Conservation (phyloP, 2,797 vertebrate species). For the Myripristis murdjan region DNA sequence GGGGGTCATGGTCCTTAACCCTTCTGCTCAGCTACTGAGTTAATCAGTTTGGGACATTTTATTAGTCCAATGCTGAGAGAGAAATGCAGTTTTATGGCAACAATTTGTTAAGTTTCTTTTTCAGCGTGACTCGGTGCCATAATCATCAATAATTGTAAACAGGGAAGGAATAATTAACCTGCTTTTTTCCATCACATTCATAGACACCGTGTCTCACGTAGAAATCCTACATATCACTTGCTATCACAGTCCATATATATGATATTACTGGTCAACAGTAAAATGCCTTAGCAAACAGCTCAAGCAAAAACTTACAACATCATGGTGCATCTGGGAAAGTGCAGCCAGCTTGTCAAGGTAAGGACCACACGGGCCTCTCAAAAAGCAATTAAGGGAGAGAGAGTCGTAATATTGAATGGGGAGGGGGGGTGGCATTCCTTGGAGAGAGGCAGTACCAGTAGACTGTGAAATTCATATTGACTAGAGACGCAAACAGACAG, state of each 20-base stretch:
- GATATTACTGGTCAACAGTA: conserved; percentile 56
- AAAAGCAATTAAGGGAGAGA: conserved; percentile 85
- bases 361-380: conserved; percentile 79
- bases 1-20: conserved; percentile 77
- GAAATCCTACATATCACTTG: conserved; percentile 27
- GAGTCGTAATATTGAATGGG: conserved; percentile 83
- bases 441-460: conserved; percentile 79
- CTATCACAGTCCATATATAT: conserved; percentile 35
- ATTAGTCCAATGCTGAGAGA: conserved; percentile 20
- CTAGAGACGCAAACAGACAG: conserved; percentile 80
- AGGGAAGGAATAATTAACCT: conserved; percentile 27
- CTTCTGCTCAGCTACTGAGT: conserved; percentile 63
- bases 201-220: background rate
- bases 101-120: conserved; percentile 47
- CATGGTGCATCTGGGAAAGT: conserved; percentile 69
- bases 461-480: conserved; percentile 86
- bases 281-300: conserved; percentile 50
- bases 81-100: conserved; percentile 40
- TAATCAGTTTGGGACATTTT: conserved; percentile 70
- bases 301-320: conserved; percentile 64
- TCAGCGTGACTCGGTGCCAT: conserved; percentile 21
- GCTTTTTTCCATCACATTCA: conserved; percentile 31
- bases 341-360: conserved; percentile 73
- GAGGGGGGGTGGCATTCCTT: conserved; percentile 73
- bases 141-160: conserved; percentile 53